Base-by-base conservation (phyloP, 2,797 vertebrate genomes). In the Sphenodon punctatus region DNA sequence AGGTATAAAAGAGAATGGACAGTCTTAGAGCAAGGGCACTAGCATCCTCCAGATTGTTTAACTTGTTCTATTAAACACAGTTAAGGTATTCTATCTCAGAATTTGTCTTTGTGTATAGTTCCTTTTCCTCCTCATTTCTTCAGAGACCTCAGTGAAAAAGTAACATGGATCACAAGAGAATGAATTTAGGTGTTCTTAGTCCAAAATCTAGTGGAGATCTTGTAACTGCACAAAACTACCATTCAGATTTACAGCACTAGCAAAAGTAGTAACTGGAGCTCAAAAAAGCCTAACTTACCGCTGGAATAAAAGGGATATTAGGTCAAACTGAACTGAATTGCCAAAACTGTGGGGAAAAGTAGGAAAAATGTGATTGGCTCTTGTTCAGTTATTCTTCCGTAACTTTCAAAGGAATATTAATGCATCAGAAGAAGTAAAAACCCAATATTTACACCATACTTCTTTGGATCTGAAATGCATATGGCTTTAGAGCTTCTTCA, bases 251-350 rank as follows among this genome's bases (percentile, higher is more conserved):
- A 20, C 53, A 72, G 59, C 19, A 3, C 20, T 78, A 27, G 14
- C 76, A 7, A 69, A 72, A 51, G 22, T 76, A 67, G 17, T 61
- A 81, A 22, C 67, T 7, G 67, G 34, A 67, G 41, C 77, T 86
- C 61, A 82, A 80, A 75, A 79, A 81, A 84, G 3, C 53, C 75
- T 71, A 11, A 58, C 89, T 82, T 80, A 72, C 49, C 58, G 36
- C 15, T 72, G 76, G 38, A 42, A 67, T 61, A 55, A 79, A 87
- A 36, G 25, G 17, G 4, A 2, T 34, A 42, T 19, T 65, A 16
- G 58, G 38, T 75, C 67, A 72, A 27, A 51, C 49, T 72, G 42
- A 80, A 75, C 34, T 70, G 49, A 56, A 41, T 49, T 75, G 69
- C 27, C n/a, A 72, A 34, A 78, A n/a, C 55, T 80, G 34, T 59